Percentiles rank a stretch among this genome's conserved stretches.
These are phyloP conservation scores for Tenthredo livida DNA, from an alignment of 2,888 invertebrate genomes.

Conservation along the genomic window DNA sequence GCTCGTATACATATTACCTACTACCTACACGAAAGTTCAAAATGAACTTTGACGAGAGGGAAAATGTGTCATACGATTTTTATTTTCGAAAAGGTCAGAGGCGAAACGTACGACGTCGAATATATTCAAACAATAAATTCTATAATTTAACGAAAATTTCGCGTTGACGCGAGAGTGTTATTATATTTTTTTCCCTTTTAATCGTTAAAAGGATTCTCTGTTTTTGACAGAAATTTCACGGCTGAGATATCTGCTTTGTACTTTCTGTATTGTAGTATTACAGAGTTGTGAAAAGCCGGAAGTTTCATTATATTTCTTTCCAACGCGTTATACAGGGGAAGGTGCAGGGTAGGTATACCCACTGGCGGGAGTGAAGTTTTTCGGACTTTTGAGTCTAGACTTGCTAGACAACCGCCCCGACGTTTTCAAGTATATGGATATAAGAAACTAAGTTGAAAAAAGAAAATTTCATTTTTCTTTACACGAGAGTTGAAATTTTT, in stretches of 20 bases:
- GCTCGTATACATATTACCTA: not conserved
- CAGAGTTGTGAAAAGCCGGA: conserved; percentile 10
- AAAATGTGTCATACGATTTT: not conserved
- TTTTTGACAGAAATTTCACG: conserved; percentile 19
- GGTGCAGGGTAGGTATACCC: not conserved
- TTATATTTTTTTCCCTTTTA: not conserved
- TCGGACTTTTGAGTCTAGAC: conserved; percentile 13
- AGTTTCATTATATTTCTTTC: conserved; percentile 34
- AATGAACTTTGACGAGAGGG: not conserved
- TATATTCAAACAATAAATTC: not conserved
- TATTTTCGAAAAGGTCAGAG: not conserved
- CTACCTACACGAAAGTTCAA: not conserved
- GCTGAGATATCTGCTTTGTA: conserved; percentile 14
- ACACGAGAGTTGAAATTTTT: conserved; percentile 6
- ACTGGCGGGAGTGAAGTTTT: not conserved
- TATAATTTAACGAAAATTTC: not conserved
- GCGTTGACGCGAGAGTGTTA: not conserved
- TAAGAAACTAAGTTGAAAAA: not conserved
- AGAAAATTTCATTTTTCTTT: not conserved
- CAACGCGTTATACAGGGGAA: not conserved
- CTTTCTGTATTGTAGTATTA: conserved; percentile 27
- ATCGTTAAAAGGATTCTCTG: conserved; percentile 19
- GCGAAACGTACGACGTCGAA: not conserved
- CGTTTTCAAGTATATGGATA: not conserved
- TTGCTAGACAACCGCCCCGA: not conserved